Evolutionary conservation across 2,113 vertebrate genomes (phyloP).

Genomic region (Glaucomys volans): DNA sequence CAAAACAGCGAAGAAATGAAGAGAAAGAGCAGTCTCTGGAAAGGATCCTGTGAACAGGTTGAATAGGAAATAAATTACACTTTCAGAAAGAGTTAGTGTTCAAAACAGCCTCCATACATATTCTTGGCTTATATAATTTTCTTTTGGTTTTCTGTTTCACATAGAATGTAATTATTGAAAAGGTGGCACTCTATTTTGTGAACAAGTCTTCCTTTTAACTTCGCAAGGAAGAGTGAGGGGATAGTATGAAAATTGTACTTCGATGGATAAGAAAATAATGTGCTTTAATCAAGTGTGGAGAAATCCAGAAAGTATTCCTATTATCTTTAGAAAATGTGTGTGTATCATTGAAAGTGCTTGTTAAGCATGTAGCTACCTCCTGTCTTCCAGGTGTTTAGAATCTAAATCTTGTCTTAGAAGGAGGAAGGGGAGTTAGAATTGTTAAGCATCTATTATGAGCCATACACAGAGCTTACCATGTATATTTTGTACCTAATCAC

Average conservation of each 20-base stretch:
- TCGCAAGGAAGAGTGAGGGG: neutral
- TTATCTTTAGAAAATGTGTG: neutral
- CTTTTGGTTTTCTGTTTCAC: constrained; percentile 42
- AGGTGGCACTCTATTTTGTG: neutral
- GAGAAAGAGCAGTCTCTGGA: constrained; percentile 1
- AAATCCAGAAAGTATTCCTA: neutral
- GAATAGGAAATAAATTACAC: constrained; percentile 22
- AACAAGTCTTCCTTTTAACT: neutral
- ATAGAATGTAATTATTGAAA: neutral
- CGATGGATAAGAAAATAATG: neutral
- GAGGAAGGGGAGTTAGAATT: neutral
- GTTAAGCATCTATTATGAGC: neutral
- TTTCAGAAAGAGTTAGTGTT: constrained; percentile 8
- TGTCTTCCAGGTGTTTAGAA: neutral
- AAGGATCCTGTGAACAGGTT: neutral
- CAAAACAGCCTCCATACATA: neutral
- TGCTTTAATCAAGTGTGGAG: neutral
- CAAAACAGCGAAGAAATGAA: constrained; percentile 72
- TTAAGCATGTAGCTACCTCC: neutral
- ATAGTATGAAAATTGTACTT: neutral
- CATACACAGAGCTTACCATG: neutral
- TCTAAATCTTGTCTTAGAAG: neutral
- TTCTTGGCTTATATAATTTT: constrained; percentile 15
- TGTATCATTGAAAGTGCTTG: neutral
- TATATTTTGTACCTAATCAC: neutral